A percentile compares a stretch with the other conserved stretches of the same genome.
Evolutionary conservation across 2,113 vertebrate genomes (phyloP).

Genomic region (Bombycilla garrulus): DNA sequence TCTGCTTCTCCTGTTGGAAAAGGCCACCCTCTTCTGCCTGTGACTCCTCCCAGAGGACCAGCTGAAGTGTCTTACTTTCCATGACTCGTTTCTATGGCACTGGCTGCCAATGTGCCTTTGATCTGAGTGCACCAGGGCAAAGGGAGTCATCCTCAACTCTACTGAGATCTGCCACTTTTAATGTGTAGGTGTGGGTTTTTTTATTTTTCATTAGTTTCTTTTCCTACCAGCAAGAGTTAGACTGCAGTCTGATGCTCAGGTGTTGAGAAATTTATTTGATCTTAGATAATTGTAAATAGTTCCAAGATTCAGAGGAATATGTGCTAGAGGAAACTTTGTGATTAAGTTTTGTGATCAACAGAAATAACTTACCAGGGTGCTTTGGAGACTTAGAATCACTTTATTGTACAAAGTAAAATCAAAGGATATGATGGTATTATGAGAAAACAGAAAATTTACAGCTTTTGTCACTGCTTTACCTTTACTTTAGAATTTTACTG

Average conservation of each 20-base stretch:
- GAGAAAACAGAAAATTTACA: background rate
- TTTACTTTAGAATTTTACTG: background rate
- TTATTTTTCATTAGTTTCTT: background rate
- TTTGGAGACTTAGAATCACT: background rate
- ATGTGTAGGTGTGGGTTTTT: background rate
- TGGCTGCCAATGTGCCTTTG: background rate
- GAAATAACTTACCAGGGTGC: background rate
- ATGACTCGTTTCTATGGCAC: background rate
- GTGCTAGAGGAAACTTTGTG: background rate
- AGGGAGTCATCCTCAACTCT: background rate
- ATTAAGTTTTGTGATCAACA: background rate
- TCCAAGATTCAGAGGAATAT: background rate
- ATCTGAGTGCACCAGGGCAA: background rate
- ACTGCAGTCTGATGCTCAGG: background rate
- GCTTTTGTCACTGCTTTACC: background rate
- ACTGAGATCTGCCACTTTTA: background rate
- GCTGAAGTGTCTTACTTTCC: background rate
- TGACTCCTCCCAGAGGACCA: background rate
- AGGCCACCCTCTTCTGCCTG: background rate
- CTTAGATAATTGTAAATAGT: background rate
- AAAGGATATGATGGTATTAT: background rate
- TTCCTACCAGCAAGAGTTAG: background rate
- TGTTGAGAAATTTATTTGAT: background rate
- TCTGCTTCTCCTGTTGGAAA: background rate
- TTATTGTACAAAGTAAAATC: background rate